Evolutionary conservation across 2,113 vertebrate species (phyloP).

Genomic region (Cricetomys ansorgei): DNA sequence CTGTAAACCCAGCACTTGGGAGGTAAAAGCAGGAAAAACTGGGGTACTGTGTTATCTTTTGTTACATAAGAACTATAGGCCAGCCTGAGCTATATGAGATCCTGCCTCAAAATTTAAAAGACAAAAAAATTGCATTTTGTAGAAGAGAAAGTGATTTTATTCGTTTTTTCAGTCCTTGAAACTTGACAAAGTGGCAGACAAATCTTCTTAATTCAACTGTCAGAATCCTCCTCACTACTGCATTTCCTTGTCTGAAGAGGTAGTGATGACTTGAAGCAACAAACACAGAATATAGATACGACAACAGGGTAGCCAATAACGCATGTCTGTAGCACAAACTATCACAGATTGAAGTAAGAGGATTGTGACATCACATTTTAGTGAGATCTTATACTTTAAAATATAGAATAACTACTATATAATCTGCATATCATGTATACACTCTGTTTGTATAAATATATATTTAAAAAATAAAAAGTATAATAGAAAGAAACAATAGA

Average conservation of each 20-base stretch:
- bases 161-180: not conserved
- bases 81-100: not conserved
- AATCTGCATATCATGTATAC: not conserved
- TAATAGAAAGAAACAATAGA: not conserved
- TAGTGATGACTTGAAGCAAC: not conserved
- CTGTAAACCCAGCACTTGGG: not conserved
- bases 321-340: not conserved
- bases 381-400: not conserved
- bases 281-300: not conserved
- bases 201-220: conserved; percentile 4
- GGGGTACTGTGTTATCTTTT: not conserved
- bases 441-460: not conserved
- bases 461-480: not conserved
- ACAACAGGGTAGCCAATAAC: no score
- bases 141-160: not conserved
- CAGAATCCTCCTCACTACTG: not conserved
- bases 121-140: not conserved
- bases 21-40: not conserved
- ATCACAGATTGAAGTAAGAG: not conserved
- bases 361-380: not conserved
- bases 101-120: not conserved
- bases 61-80: not conserved
- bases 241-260: not conserved
- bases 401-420: not conserved
- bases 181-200: not conserved